Conservation (phyloP, 37 sponge, comb jelly and placozoan species). For the Eunapius fragilis region DNA sequence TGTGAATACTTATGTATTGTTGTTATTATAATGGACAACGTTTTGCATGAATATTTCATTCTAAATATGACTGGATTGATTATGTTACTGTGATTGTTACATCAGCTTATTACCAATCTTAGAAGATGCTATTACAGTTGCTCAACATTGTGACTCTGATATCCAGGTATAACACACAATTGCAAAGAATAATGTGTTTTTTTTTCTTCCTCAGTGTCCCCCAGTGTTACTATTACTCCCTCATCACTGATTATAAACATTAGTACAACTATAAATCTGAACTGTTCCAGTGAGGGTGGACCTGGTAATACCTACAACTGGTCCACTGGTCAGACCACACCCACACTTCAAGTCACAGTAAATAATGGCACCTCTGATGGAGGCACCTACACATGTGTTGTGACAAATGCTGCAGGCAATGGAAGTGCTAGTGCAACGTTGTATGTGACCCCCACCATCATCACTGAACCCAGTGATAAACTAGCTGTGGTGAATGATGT, state of each 20-base stretch:
- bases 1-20: too few relatives aligned
- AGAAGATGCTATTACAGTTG: too few relatives aligned
- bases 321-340: constrained; percentile 8
- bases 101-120: too few relatives aligned
- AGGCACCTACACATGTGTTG: constrained; percentile 65
- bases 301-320: constrained; percentile 44
- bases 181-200: background rate
- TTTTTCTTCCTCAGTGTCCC: constrained; percentile 18
- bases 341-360: background rate
- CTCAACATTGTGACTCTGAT: too few relatives aligned
- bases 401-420: constrained; percentile 63
- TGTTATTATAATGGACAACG: too few relatives aligned
- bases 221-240: constrained; percentile 33
- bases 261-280: constrained; percentile 18
- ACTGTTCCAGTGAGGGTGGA: constrained; percentile 56
- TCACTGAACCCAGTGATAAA: constrained; percentile 1
- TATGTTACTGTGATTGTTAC: too few relatives aligned
- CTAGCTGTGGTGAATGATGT: background rate
- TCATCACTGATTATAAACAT: background rate
- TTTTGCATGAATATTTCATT: too few relatives aligned
- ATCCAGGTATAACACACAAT: too few relatives aligned
- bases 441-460: constrained; percentile 19
- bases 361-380: constrained; percentile 50
- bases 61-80: too few relatives aligned
- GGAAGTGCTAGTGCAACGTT: constrained; percentile 15